Conservation (phyloP, 2,888 invertebrate genomes). For the Abrostola tripartita region DNA sequence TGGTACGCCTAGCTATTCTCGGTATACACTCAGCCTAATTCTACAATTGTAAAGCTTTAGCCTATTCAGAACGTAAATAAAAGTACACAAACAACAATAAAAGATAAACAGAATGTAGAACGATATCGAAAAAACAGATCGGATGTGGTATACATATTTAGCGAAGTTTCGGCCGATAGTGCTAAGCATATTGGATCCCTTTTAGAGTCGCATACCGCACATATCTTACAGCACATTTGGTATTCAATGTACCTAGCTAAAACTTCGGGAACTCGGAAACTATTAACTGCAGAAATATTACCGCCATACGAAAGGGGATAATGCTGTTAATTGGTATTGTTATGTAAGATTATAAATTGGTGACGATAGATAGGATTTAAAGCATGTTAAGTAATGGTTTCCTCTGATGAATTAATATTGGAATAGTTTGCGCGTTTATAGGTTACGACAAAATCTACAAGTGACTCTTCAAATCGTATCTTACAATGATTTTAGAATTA, state of each 20-base stretch:
- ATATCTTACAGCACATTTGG: constrained; percentile 9
- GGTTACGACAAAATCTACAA: neutral
- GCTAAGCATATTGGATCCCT: constrained; percentile 11
- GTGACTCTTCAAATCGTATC: neutral
- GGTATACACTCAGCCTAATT: neutral
- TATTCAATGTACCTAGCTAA: constrained; percentile 14
- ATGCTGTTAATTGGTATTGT: too few species aligned
- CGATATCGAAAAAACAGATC: neutral
- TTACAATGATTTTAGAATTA: neutral
- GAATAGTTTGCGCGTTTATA: neutral
- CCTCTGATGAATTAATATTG: neutral
- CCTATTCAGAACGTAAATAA: neutral
- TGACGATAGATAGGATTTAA: too few species aligned
- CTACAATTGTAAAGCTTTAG: neutral
- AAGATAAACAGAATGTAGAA: neutral
- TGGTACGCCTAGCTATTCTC: neutral
- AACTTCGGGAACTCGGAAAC: constrained; percentile 9
- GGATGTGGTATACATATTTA: neutral
- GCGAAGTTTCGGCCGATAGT: constrained; percentile 2
- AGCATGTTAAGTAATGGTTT: too few species aligned
- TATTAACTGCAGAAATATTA: constrained; percentile 7
- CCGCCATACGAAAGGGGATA: constrained; percentile 6
- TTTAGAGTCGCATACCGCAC: constrained; percentile 5
- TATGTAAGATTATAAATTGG: too few species aligned
- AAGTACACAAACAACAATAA: neutral